Percentiles rank a stretch among this genome's conserved stretches.
These are phyloP conservation scores for Isoperla grammatica DNA, from an alignment of 2,888 invertebrate species.

Conservation along the genomic window DNA sequence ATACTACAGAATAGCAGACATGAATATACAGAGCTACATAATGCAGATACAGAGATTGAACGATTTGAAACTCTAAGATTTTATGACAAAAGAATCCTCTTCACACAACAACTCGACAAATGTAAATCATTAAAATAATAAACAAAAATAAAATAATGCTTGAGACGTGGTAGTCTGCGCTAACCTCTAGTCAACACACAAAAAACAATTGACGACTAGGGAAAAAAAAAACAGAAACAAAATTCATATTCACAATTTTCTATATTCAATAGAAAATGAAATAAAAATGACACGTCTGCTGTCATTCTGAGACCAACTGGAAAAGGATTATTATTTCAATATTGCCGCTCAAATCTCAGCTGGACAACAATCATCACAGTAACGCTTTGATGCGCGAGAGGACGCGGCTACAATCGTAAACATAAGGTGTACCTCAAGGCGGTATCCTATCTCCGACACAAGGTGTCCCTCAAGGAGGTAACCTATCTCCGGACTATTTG, in stretches of 20 bases:
- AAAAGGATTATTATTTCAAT: constrained; percentile 18
- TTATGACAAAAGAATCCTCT: constrained; percentile 12
- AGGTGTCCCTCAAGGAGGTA: not conserved
- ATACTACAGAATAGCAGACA: not conserved
- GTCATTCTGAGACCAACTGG: constrained; percentile 19
- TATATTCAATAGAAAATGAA: not conserved
- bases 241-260: constrained; percentile 3
- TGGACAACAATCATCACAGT: constrained; percentile 30
- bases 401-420: constrained; percentile 13
- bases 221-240: constrained; percentile 10
- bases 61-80: not conserved
- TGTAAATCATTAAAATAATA: constrained; percentile 11
- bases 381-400: constrained; percentile 32
- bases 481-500: not conserved
- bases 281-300: not conserved
- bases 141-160: constrained; percentile 1
- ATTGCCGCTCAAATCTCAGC: constrained; percentile 9
- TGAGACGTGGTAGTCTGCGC: not conserved
- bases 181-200: not conserved
- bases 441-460: too few species aligned
- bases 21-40: constrained; percentile 2
- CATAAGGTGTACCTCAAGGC: not conserved
- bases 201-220: constrained; percentile 4
- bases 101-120: not conserved
- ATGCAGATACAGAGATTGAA: constrained; percentile 8